Base-by-base conservation (phyloP, 2,113 vertebrate species). In the Motacilla alba region DNA sequence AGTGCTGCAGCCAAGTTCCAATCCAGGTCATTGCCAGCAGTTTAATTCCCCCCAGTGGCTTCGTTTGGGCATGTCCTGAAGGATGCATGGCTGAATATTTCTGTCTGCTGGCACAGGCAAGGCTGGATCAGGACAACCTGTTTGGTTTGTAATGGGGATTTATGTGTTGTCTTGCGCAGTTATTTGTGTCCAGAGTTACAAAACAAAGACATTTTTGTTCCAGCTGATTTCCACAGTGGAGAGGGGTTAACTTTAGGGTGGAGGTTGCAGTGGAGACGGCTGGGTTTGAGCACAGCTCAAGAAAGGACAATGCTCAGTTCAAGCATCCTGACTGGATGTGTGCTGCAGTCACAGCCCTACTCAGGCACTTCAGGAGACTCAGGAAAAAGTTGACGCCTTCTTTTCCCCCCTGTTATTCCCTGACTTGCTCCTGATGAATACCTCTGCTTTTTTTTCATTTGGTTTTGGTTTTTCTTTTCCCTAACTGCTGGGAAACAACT, bases 21-120 rank as follows among this genome's bases (percentile, higher is more conserved):
- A n/a, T 52, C 78, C 21, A 70, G 93, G 75, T 60, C 84, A 88
- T 83, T 85, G 55, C 55, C 78, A 94, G 90, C 84, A 50, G 70
- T 76, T 91, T 93, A 44, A 92, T 95, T 97, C 83, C 75, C 90
- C 74, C 84, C 75, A 41, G 78, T 74, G 91, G 50, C 85, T 93
- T 58, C 30, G 26, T 90, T 77, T 91, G 90, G 75, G 56, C 59
- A 62, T 50, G 59, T 80, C 58, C 82, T 92, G 53, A 46, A 74
- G 53, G 41, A 53, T 73, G 35, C 26, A 13, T 3, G 59, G 49
- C 35, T 70, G 67, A 76, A 53, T 19, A 5, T 77, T 94, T 58
- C 80, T 46, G 23, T 60, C 55, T 87, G 47, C 44, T 83, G 63
- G 17, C 49, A 27, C 52, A 78, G 59, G 59, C 76, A 55, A 76